Base-by-base conservation (phyloP, 2,113 vertebrate species). In the Arizona elegans region DNA sequence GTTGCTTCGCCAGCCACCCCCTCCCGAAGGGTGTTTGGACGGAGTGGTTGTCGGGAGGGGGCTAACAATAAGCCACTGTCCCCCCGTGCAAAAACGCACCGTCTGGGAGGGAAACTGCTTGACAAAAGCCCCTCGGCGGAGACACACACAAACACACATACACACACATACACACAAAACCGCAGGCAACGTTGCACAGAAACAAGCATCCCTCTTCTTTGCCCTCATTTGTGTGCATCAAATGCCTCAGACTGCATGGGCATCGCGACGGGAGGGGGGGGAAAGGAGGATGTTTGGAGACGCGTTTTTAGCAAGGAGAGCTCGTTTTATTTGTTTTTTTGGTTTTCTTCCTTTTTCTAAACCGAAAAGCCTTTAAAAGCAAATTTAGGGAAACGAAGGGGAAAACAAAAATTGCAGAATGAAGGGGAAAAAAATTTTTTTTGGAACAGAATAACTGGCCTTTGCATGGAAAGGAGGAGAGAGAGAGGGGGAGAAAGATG, bases 51-150 rank as follows among this genome's bases (percentile, higher is more conserved):
- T 97, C 97, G 8, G 97, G 55, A 19, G 98, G 97, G 96, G 92
- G 96, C 97, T 97, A 97, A 98, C 98, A 98, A 98, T 98, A 98
- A 97, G 95, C 97, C 96, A 97, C 97, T 97, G 98, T 98, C 97
- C 96, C 96, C 97, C 97, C 0, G 11, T 70, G 65, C 96, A 96
- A 94, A 97, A 97, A 97, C 96, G 96, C 96, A 96, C 93, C 95
- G 97, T 97, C 97, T 97, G 97, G 96, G 92, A 5, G 97, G 59
- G 24, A 26, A 62, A 97, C 96, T 93, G 96, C 94, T 96, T 97
- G 95, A 97, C 96, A 97, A 96, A 97, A 96, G 95, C 97, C 96
- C 96, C 96, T 97, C 95, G 96, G 96, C 91, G n/a, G 95, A 96
- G 95, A 94, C 93, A 95, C 94, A 62, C 58, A 26, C 8, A 62